Base-by-base conservation (phyloP, 2,797 vertebrate genomes). In the Denticeps clupeoides region DNA sequence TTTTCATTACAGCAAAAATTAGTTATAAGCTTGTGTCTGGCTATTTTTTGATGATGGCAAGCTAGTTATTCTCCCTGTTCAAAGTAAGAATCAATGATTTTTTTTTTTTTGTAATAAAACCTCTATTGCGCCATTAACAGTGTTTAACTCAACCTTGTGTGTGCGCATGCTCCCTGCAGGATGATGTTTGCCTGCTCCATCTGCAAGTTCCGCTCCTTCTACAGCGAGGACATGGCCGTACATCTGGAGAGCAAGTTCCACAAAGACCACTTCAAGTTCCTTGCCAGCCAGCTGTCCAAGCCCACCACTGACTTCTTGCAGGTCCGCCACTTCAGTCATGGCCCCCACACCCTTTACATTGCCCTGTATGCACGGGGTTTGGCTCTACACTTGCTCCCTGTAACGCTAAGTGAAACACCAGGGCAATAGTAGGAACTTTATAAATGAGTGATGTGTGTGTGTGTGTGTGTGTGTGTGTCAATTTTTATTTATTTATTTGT, bases 161-260 rank as follows among this genome's bases (percentile, higher is more conserved):
- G 35, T 48, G 28, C 21, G 9, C 8, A 3, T 7, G 4, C 29
- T 0, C n/a, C 33, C 25, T 31, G 8, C 72, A 95, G 91, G 80
- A 84, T 93, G 69, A 89, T 86, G 64, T 97, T 90, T 55, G 87
- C 90, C 1, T 97, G 92, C 53, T 97, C 92, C 1, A 75, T 93
- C 9, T 97, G 92, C 60, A 94, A 93, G 65, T 93, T 89, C 41
- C 89, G 91, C 5, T 93, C 90, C 0, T 94, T 93, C 74, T 95
- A 94, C 40, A 87, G 89, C 5, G 89, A 93, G 0, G 92, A 97
- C 63, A 91, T 97, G 89, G 74, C 75, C 26, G 59, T 50, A 49
- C 92, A 95, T 48, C 78, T 97, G 0, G 88, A 91, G 28, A 97
- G 92, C 66, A 88, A 83, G 45, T 97, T 97, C 68, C 92, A 97